Percentiles rank a stretch among this genome's conserved stretches.
Evolutionary conservation across 2,888 invertebrate genomes (phyloP).

Genomic region (Hedya salicella): DNA sequence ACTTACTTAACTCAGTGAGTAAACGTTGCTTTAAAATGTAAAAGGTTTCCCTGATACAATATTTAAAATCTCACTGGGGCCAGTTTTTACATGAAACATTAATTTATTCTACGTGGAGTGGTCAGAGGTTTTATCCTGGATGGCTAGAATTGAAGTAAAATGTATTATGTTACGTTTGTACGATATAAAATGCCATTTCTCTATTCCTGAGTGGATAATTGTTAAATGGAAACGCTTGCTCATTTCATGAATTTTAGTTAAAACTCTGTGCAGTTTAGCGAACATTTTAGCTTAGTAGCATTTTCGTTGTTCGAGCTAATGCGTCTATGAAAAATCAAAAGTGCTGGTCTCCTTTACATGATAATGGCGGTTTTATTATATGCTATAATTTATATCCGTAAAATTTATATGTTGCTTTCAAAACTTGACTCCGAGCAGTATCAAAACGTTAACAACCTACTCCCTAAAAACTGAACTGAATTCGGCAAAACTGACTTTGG

Average conservation of each 20-base stretch:
- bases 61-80: constrained; percentile 65
- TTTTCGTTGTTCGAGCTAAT: too few species aligned
- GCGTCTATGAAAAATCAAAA: too few species aligned
- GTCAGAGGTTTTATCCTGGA: constrained; percentile 28
- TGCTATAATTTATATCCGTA: too few species aligned
- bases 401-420: too few species aligned
- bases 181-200: background rate
- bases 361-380: too few species aligned
- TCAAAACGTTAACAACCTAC: too few species aligned
- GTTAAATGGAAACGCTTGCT: background rate
- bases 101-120: constrained; percentile 61
- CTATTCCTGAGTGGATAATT: background rate
- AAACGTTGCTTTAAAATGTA: constrained; percentile 61
- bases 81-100: constrained; percentile 66
- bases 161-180: background rate
- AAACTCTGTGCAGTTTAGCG: too few species aligned
- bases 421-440: too few species aligned
- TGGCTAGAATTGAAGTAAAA: background rate
- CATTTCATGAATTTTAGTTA: background rate
- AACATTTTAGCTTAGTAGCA: background rate
- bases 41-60: constrained; percentile 74
- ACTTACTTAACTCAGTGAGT: constrained; percentile 38
- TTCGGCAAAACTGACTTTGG: too few species aligned
- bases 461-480: too few species aligned
- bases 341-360: too few species aligned